Percentiles rank a stretch among this genome's conserved stretches.
phyloP scores from a whole-genome alignment of 1,140 invertebrate species.

The Eurosta solidaginis region DNA sequence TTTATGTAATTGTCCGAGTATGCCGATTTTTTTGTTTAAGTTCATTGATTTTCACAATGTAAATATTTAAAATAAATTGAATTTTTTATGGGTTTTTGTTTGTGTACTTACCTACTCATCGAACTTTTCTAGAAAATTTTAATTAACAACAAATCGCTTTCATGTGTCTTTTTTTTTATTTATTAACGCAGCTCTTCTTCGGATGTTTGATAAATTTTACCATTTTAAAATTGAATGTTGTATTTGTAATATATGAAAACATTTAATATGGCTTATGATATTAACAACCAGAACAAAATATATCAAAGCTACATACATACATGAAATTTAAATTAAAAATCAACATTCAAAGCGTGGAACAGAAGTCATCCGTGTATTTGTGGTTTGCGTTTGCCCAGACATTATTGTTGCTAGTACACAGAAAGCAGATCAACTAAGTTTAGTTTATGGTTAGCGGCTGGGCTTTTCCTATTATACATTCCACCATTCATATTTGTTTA shows the following conservation, averaged over 20 bases:
- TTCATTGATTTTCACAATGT: too few relatives aligned
- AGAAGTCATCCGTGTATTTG: not conserved
- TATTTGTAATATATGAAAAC: not conserved
- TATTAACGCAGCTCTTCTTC: not conserved
- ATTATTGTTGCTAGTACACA: too few relatives aligned
- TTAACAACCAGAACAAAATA: not conserved
- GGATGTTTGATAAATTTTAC: not conserved
- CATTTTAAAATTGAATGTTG: not conserved
- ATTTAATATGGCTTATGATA: not conserved
- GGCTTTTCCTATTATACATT: not conserved
- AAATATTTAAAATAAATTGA: too few relatives aligned
- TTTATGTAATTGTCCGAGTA: too few relatives aligned
- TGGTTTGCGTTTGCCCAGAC: not conserved
- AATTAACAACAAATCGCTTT: not conserved
- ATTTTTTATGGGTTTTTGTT: too few relatives aligned
- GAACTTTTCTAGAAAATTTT: too few relatives aligned
- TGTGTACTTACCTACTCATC: too few relatives aligned
- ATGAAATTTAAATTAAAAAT: constrained; percentile 2
- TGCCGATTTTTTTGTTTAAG: too few relatives aligned
- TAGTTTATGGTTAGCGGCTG: not conserved
- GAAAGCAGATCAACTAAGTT: too few relatives aligned
- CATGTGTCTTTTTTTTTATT: not conserved
- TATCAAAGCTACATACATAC: not conserved
- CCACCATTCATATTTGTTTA: not conserved
- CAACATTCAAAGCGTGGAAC: not conserved